Conservation (phyloP, 64 coral and sea anemone species). For the Actinia tenebrosa region DNA sequence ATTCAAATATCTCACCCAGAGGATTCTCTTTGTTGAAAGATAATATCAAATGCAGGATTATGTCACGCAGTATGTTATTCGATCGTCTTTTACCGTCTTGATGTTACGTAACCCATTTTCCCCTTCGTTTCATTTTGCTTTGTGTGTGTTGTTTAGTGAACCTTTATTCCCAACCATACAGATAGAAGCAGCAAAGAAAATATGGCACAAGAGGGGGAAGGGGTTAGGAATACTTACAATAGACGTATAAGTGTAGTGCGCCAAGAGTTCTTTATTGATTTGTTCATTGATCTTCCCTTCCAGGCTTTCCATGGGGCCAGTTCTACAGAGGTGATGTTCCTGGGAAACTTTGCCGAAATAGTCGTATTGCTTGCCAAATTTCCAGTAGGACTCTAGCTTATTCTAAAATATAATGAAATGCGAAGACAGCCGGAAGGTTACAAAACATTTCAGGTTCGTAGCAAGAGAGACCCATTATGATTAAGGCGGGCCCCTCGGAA, state of each 20-base stretch:
- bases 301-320: background rate
- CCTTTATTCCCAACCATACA: too few relatives aligned
- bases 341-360: background rate
- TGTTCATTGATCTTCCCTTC: slow-evolving; percentile 51
- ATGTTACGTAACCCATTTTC: background rate
- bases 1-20: too few relatives aligned
- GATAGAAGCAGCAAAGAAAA: background rate
- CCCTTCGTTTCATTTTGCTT: background rate
- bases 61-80: too few relatives aligned
- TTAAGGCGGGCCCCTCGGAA: too few relatives aligned
- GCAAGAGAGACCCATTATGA: background rate
- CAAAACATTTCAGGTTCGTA: background rate
- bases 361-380: background rate
- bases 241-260: slow-evolving; percentile 52
- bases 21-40: too few relatives aligned
- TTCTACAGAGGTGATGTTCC: background rate
- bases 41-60: too few relatives aligned
- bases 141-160: too few relatives aligned
- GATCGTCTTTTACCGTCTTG: background rate
- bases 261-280: slow-evolving; percentile 57
- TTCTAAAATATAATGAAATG: background rate
- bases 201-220: background rate
- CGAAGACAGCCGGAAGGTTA: background rate
- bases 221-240: slow-evolving; percentile 26
- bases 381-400: background rate